Base-by-base conservation (phyloP, 1,140 invertebrate species). In the Pygmarrhopalites habei region DNA sequence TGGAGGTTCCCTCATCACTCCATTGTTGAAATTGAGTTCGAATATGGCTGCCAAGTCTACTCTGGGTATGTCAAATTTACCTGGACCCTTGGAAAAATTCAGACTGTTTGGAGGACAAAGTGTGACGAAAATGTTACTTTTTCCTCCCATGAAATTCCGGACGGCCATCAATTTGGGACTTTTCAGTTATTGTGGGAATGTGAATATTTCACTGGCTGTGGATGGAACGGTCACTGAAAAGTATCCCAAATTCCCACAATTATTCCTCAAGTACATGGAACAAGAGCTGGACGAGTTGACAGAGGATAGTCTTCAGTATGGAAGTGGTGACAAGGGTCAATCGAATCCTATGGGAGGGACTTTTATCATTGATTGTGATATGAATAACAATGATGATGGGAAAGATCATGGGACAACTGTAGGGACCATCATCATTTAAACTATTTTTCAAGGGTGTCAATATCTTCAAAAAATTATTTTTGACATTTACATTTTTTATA, bases 111-210 rank as follows among this genome's bases (percentile, higher is more conserved):
- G 51, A n/a, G 65, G 65, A 7, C 55, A 67, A n/a, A 49, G 49
- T 46, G 61, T 67, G 21, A 63, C 35, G 10, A 63, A 49, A 35
- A n/a, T 67, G 2, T 44, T 67, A n/a, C 46, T 67, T 21, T 67
- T 63, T 41, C 60, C 65, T 17, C 65, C 65, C 21, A 53, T 62
- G 30, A 63, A 67, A 46, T 67, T 55, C 30, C 46, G 61, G 43
- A 67, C 65, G 2, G 65, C 32, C 2, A 53, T 67, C 30, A 61
- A 58, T 21, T 46, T 67, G 1, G 65, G 60, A 14, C 21, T 67
- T 17, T 49, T 67, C 25, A 67, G 65, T 51, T 67, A 67, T 41
- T 41, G 49, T 35, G 65, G 59, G 15, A 25, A 56, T 19, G 29
- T 67, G 12, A 63, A 26, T 39, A 32, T 67, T 39, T 49, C 61